Base-by-base conservation (phyloP, 2,797 vertebrate species). In the Sternarchorhynchus goeldii region DNA sequence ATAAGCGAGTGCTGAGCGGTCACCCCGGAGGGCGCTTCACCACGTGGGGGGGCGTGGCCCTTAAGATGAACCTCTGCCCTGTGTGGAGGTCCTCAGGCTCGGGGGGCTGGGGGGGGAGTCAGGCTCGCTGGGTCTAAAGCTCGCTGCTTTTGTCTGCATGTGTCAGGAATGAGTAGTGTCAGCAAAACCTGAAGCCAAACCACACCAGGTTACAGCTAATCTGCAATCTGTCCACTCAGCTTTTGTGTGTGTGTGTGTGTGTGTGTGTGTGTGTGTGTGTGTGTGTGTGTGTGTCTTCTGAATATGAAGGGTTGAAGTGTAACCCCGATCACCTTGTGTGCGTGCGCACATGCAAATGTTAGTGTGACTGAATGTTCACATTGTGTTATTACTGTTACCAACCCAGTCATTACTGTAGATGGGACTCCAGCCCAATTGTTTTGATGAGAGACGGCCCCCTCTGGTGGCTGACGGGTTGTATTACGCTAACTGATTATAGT, bases 101-200 rank as follows among this genome's bases (percentile, higher is more conserved):
- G 10, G 45, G 3, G 45, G 10, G 10, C 45, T 50, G 45, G 73
- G 68, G 71, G 67, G 76, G 71, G 41, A 73, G 63, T 66, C 68
- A 73, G 57, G 64, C 45, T 82, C 83, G 86, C 81, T 83, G 68
- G 21, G 69, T 53, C 58, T 71, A 87, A 86, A 85, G 72, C 83
- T 79, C 69, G 65, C 50, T 65, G 63, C 77, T 75, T 85, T 89
- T 88, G 86, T 86, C 78, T 84, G 69, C 16, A 17, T 41, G 20
- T 50, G 56, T 71, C 73, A 80, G 82, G 86, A 88, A 88, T 89
- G 85, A 86, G 85, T 85, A 21, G 41, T 41, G 80, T 89, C 86
- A 88, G 86, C 87, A 55, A 86, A 80, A 78, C 82, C 79, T 63
- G 86, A 84, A 86, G 78, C 82, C 73, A 60, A 18, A 10, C 7